Base-by-base conservation (phyloP, 2,888 invertebrate species). In the Tridacna crocea region DNA sequence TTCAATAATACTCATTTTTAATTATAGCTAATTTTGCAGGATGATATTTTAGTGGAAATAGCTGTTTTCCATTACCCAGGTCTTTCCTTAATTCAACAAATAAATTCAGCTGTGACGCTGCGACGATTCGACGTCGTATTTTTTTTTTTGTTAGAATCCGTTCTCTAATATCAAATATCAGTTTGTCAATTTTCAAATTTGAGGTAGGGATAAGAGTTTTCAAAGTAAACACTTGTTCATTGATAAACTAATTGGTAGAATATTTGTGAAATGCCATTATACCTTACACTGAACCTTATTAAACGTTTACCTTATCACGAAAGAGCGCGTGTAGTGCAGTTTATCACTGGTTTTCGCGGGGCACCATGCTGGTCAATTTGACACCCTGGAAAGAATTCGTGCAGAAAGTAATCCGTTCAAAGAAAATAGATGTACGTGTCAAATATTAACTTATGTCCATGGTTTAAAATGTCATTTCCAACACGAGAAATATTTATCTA, bases 321-420 rank as follows among this genome's bases (percentile, higher is more conserved):
- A 46, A 36, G 46, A 36, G 66, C 66, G 66, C 65, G 65, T 27
- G 46, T 13, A n/a, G 19, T 15, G n/a, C 19, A 13, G 19, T 36
- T 51, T 47, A 70, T 70, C 70, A 70, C 48, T 12, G 47, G 70
- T 70, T 70, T 70, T 70, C 70, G 70, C 70, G 70, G 12, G 26
- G 65, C 46, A 24, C 58, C 80, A 75, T 26, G 75, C 80, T 66
- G 80, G n/a, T 63, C 15, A 26, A 12, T 55, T 19, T 72, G 80
- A 80, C 75, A 75, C 63, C 51, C 47, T 27, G 11, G 80, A 47
- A 60, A 10, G 60, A 66, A 72, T 78, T 78, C 78, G 82, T 82
- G 75, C 75, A 78, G 48, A 63, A 46, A 22, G 78, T 78, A 82
- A 78, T 78, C 82, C 26, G 26, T 36, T 68, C 58, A 36, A 58